phyloP scores from a whole-genome alignment of 2,797 vertebrate genomes.

The Mormyrus proboscirostris region DNA sequence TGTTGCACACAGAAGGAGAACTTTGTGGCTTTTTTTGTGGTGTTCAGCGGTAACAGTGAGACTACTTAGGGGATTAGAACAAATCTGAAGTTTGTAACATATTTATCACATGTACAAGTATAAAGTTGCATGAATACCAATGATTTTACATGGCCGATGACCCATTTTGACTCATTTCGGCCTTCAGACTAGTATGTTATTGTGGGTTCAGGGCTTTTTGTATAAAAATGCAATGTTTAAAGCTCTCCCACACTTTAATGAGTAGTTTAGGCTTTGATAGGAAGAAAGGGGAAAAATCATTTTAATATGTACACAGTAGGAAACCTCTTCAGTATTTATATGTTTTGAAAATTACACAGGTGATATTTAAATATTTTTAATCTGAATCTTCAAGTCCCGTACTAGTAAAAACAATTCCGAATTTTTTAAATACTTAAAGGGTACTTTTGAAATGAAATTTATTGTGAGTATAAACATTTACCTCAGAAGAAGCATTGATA shows the following conservation, averaged over 20 bases:
- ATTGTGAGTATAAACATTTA: conserved; percentile 5
- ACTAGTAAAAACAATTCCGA: not conserved
- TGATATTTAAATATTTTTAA: not conserved
- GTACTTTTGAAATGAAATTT: conserved; percentile 5
- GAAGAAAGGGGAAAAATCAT: not conserved
- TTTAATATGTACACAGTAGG: not conserved
- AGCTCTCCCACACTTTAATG: conserved; percentile 11
- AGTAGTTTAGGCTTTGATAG: not conserved
- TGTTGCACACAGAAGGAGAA: conserved; percentile 8
- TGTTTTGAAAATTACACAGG: not conserved
- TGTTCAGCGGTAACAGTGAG: not conserved
- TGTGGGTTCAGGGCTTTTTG: conserved; percentile 3
- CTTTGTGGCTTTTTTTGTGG: not conserved
- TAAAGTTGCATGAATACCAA: conserved; percentile 5
- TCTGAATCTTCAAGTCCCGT: not conserved
- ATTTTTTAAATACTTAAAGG: not conserved
- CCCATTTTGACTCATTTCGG: not conserved
- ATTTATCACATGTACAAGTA: conserved; percentile 6
- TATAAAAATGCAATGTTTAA: not conserved
- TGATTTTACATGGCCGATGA: not conserved
- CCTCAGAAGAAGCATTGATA: conserved; percentile 9
- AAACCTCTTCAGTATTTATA: conserved; percentile 3
- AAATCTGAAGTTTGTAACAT: not conserved
- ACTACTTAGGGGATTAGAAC: not conserved
- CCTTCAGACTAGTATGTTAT: not conserved